Base-by-base conservation (phyloP, 1,140 invertebrate genomes). In the Drosophila lacteicornis region DNA sequence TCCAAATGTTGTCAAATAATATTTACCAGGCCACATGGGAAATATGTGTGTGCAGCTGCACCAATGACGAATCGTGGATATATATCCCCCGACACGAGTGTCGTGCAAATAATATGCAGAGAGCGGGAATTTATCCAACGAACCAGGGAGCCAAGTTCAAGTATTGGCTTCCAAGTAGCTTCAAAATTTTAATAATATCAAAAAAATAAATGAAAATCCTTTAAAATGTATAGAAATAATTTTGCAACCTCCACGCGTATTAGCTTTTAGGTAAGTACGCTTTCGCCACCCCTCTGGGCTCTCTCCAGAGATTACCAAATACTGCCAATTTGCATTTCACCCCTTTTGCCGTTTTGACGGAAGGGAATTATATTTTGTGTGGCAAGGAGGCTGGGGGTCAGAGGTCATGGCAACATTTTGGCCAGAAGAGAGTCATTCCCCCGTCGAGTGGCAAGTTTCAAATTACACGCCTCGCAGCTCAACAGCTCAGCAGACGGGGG, bases 1-100 rank as follows among this genome's bases (percentile, higher is more conserved):
- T 51, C 68, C 85, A 88, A 83, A 88, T 83, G 68, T 88, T 88
- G 76, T 87, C 83, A 83, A 87, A 87, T 83, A 88, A 88, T 88
- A 88, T 88, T 88, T 87, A 83, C 80, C 67, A 67, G 80, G 42
- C 47, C 17, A 42, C 51, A 25, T 46, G 58, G 56, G 49, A 73
- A 73, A 73, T 71, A 40, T 36, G 12, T 27, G 19, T 17, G 12
- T 36, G 11, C 27, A 56, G 33, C 53, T 56, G 53, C 36, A 25
- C 17, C 17, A 15, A 3, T 56, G 53, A 56, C 2, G 13, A 55
- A 22, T 22, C 6, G 36, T 22, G 13, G 17, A 36, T 30, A 60
- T 43, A 36, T 49, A 36, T 36, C 33, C 33, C 33, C 33, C 8
- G 6, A 30, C 27, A 11, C 33, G 33, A 33, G 33, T 33, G 33